phyloP scores from a whole-genome alignment of 2,113 vertebrate genomes.

The Glaucomys volans region DNA sequence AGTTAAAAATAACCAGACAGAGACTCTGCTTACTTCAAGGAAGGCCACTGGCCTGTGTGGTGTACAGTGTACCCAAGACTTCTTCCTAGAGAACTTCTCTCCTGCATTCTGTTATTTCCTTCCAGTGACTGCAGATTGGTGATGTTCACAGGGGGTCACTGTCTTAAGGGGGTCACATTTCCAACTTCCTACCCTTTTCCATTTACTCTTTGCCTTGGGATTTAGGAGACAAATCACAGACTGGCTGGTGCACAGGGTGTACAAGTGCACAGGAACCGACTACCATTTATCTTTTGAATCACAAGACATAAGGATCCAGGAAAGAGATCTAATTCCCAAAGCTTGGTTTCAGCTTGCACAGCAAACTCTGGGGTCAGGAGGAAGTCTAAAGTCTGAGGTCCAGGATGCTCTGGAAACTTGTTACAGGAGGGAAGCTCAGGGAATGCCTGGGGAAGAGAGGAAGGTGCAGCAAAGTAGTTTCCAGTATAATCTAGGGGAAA shows the following conservation, averaged over 20 bases:
- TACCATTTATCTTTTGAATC: background rate
- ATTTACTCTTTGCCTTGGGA: background rate
- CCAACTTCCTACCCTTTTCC: background rate
- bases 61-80: background rate
- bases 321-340: background rate
- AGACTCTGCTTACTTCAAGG: constrained; percentile 29
- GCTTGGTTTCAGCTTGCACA: background rate
- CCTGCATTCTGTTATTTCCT: constrained; percentile 38
- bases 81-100: background rate
- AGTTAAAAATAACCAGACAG: constrained; percentile 81
- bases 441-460: background rate
- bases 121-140: background rate
- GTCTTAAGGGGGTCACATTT: background rate
- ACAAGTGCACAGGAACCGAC: background rate
- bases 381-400: background rate
- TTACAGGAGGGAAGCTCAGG: background rate
- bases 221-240: background rate
- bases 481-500: too few species aligned
- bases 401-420: background rate
- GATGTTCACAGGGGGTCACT: background rate
- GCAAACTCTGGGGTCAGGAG: background rate
- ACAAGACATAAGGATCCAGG: background rate
- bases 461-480: background rate
- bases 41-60: constrained; percentile 14
- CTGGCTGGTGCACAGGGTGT: background rate